Percentiles rank a stretch among this genome's conserved stretches.
phyloP scores from a whole-genome alignment of 2,113 vertebrate species.

The Panthera leo region DNA sequence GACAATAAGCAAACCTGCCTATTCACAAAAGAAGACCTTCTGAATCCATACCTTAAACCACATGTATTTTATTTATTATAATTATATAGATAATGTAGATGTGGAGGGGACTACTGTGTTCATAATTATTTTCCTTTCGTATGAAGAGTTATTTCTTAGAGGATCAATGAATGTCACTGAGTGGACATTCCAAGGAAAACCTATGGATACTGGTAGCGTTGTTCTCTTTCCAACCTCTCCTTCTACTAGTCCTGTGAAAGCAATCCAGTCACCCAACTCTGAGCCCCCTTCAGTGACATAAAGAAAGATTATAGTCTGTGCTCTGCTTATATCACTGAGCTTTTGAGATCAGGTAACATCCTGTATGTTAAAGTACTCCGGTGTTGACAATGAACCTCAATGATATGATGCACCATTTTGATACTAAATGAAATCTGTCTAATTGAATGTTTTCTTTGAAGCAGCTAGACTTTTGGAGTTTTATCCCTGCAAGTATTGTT shows the following conservation, averaged over 20 bases:
- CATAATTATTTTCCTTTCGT: background rate
- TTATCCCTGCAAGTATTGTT: background rate
- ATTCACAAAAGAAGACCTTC: background rate
- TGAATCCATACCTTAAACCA: background rate
- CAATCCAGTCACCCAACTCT: background rate
- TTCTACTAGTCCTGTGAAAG: background rate
- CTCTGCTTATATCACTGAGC: background rate
- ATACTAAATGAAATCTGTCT: background rate
- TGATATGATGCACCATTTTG: background rate
- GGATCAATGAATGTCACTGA: background rate
- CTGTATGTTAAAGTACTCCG: background rate
- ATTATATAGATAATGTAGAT: background rate
- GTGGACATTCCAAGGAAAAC: background rate
- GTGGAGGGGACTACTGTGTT: background rate
- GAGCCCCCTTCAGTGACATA: background rate
- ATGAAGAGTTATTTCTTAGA: background rate
- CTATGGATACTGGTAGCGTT: no score
- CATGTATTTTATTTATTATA: background rate
- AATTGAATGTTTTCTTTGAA: background rate
- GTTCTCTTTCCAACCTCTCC: background rate
- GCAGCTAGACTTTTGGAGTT: background rate
- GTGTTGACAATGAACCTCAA: background rate
- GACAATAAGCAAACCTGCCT: background rate
- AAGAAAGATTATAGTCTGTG: background rate
- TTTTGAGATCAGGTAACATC: background rate